Percentiles rank a stretch among this genome's conserved stretches.
phyloP scores from a whole-genome alignment of 2,797 vertebrate species.

The Galagoides demidoff region DNA sequence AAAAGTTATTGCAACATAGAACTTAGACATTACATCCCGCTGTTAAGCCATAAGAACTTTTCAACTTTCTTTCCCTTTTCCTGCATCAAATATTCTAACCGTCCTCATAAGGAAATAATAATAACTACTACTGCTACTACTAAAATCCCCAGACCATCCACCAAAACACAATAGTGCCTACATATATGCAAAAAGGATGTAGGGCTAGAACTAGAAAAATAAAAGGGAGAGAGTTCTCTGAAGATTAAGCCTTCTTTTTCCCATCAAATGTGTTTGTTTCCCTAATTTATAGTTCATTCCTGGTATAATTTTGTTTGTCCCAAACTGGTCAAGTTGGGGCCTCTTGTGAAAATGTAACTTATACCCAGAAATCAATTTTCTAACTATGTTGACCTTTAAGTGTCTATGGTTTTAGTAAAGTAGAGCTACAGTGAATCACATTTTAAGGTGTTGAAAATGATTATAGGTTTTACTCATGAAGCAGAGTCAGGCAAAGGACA shows the following conservation, averaged over 20 bases:
- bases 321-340: not conserved
- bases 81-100: conserved; percentile 36
- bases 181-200: not conserved
- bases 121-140: not conserved
- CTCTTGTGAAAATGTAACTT: conserved; percentile 12
- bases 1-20: conserved; percentile 53
- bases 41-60: conserved; percentile 45
- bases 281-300: not conserved
- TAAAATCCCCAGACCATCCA: not conserved
- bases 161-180: not conserved
- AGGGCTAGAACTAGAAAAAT: conserved; percentile 41
- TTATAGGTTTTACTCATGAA: conserved; percentile 5
- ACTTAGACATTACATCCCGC: conserved; percentile 24
- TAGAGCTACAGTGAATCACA: not conserved
- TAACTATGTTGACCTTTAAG: conserved; percentile 38
- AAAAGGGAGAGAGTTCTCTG: not conserved
- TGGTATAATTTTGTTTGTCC: not conserved
- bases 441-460: conserved; percentile 15
- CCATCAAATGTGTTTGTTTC: conserved; percentile 12
- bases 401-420: conserved; percentile 1
- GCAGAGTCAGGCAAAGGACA: conserved; percentile 1
- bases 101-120: not conserved
- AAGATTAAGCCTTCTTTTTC: conserved; percentile 22
- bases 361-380: conserved; percentile 5
- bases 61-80: conserved; percentile 49